A percentile compares a stretch with the other conserved stretches of the same genome.
phyloP scores from a whole-genome alignment of 2,888 invertebrate species.

The Dusona sp. region DNA sequence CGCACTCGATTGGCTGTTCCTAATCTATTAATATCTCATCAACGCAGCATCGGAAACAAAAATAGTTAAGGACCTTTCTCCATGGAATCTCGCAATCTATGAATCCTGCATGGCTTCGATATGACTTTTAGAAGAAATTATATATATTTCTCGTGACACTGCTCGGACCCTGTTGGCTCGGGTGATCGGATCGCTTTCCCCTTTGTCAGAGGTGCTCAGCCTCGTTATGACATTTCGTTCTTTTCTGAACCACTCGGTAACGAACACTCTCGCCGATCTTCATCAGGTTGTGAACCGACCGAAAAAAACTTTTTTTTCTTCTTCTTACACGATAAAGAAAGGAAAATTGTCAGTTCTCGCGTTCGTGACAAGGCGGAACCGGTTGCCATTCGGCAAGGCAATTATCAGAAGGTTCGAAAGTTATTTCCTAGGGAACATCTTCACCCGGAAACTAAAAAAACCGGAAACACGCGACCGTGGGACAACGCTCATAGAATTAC shows the following conservation, averaged over 20 bases:
- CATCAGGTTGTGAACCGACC: conserved; percentile 4
- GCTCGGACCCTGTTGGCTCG: no score
- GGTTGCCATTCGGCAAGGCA: conserved; percentile 14
- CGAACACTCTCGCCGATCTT: not conserved
- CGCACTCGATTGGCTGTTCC: not conserved
- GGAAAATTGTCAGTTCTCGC: conserved; percentile 7
- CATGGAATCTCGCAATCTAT: not conserved
- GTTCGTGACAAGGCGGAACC: conserved; percentile 6
- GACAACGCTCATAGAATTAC: conserved; percentile 23
- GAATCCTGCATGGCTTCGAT: conserved; percentile 16
- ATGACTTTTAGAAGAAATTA: conserved; percentile 15
- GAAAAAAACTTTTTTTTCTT: not conserved
- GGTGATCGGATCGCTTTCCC: conserved; percentile 73
- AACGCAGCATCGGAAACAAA: not conserved
- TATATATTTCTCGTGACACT: conserved; percentile 15
- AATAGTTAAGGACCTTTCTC: conserved; percentile 3
- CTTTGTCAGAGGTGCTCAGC: conserved; percentile 76
- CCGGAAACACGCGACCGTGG: conserved; percentile 50
- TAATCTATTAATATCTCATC: not conserved
- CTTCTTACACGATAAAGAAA: not conserved
- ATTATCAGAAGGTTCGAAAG: conserved; percentile 25
- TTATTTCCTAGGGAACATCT: conserved; percentile 28
- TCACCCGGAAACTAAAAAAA: conserved; percentile 28
- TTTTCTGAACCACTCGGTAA: not conserved
- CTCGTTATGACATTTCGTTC: conserved; percentile 1